Base-by-base conservation (phyloP, 1,140 invertebrate genomes). In the Drosophila sulfurigaster region DNA sequence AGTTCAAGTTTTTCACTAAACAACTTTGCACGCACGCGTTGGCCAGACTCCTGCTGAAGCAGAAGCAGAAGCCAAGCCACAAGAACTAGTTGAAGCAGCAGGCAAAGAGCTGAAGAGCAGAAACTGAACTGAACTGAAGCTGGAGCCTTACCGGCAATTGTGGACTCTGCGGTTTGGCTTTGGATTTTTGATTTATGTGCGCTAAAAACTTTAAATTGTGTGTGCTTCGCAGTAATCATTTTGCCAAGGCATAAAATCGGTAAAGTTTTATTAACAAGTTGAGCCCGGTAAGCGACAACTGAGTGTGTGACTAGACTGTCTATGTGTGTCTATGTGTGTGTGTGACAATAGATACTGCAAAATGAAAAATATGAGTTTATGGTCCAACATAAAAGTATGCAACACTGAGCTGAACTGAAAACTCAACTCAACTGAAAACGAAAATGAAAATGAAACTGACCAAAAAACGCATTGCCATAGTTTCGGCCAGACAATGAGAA, bases 251-350 rank as follows among this genome's bases (percentile, higher is more conserved):
- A 76, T 54, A 70, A 78, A 83, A 89, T 87, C 74, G 78, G 83
- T 80, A 87, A 87, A 88, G 73, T 87, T 88, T 87, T 88, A 88
- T 83, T 80, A 87, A 87, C 79, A 88, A 87, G 69, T 82, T 87
- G 69, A 68, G 81, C 60, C 59, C 15, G 43, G 51, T 38, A 57
- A 56, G 68, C 56, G 68, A 66, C 13, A 25, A 13, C 8, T 20
- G 15, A 20, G 48, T 38, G 7, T 56, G 20, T 25, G 20, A 25
- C 20, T 25, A 25, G 20, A 25, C 11, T 6, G 13, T 15, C 8
- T 48, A 48, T 3, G 15, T 57, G 45, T 64, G 60, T 41, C 15
- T 20, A 41, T 57, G 52, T 35, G 38, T 11, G 60, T 51, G 69
- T 57, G 69, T 51, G 54, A 79, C 77, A 82, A 87, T 88, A 71